Percentiles rank a stretch among this genome's conserved stretches.
phyloP scores from a whole-genome alignment of 1,140 invertebrate genomes.

The Cephus cinctus region DNA sequence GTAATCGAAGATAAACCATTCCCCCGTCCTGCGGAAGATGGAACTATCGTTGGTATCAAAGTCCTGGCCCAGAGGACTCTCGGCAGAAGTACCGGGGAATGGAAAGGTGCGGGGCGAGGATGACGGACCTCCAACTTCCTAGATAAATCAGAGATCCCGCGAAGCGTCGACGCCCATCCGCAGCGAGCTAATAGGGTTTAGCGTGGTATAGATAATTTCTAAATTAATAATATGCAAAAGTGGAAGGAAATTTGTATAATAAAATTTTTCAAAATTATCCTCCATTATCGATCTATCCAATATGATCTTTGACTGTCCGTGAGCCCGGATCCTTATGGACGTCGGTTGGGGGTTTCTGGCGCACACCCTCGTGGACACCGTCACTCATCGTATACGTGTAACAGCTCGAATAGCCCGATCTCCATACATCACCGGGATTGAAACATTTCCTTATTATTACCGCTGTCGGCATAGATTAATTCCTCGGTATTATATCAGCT shows the following conservation, averaged over 20 bases:
- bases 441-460: slow-evolving; percentile 59
- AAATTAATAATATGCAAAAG: too few species aligned
- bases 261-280: too few species aligned
- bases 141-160: slow-evolving; percentile 37
- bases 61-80: slow-evolving; percentile 28
- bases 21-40: slow-evolving; percentile 19
- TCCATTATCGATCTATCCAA: too few species aligned
- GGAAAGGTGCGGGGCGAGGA: slow-evolving; percentile 24
- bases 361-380: too few species aligned
- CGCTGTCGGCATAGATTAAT: slow-evolving; percentile 54
- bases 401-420: slow-evolving; percentile 10
- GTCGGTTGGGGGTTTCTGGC: too few species aligned
- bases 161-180: slow-evolving; percentile 12
- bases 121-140: slow-evolving; percentile 32
- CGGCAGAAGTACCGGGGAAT: slow-evolving; percentile 23
- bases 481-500: slow-evolving; percentile 39
- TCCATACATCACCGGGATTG: slow-evolving; percentile 55
- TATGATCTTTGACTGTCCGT: too few species aligned
- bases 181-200: slow-evolving; percentile 16
- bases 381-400: not conserved
- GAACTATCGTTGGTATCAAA: too few species aligned
- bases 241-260: too few species aligned
- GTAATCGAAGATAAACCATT: slow-evolving; percentile 50
- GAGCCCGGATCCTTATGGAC: too few species aligned
- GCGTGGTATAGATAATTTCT: too few species aligned